Conservation (phyloP, 2,888 invertebrate genomes). For the Endotricha flammealis region DNA sequence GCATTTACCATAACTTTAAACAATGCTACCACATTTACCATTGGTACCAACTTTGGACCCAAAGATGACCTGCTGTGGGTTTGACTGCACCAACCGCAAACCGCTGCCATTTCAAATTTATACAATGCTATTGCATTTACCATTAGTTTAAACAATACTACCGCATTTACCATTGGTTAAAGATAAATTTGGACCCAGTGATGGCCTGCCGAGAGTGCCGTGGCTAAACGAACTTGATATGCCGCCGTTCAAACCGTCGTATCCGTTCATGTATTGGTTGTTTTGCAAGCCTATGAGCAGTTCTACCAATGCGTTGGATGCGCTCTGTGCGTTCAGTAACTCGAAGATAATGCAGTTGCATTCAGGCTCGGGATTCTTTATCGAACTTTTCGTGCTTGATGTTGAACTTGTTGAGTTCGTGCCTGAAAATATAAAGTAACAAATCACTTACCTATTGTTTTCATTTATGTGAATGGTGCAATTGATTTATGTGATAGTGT, state of each 20-base stretch:
- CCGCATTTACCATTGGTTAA: conserved; percentile 68
- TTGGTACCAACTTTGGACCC: no score
- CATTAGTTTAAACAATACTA: conserved; percentile 61
- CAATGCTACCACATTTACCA: no score
- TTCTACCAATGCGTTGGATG: conserved; percentile 66
- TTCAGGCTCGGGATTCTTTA: conserved; percentile 58
- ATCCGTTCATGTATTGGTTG: conserved; percentile 66
- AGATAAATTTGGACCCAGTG: conserved; percentile 52
- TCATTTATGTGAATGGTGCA: no score
- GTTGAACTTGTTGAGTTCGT: conserved; percentile 48
- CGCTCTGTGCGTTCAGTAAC: conserved; percentile 61
- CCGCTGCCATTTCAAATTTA: no score
- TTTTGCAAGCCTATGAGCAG: conserved; percentile 65
- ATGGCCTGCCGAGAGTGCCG: conserved; percentile 48
- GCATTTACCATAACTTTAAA: no score
- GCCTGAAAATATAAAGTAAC: conserved; percentile 23
- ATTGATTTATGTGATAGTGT: no score
- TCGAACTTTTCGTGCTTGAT: conserved; percentile 42
- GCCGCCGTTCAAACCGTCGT: conserved; percentile 41
- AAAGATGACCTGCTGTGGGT: no score
- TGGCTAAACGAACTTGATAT: conserved; percentile 35
- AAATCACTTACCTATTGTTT: conserved; percentile 10
- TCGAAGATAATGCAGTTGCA: conserved; percentile 72
- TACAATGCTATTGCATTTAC: neutral
- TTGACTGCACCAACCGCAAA: no score